Percentiles rank a stretch among this genome's conserved stretches.
Evolutionary conservation across 2,113 vertebrate species (phyloP).

Genomic region (Probosciger aterrimus): DNA sequence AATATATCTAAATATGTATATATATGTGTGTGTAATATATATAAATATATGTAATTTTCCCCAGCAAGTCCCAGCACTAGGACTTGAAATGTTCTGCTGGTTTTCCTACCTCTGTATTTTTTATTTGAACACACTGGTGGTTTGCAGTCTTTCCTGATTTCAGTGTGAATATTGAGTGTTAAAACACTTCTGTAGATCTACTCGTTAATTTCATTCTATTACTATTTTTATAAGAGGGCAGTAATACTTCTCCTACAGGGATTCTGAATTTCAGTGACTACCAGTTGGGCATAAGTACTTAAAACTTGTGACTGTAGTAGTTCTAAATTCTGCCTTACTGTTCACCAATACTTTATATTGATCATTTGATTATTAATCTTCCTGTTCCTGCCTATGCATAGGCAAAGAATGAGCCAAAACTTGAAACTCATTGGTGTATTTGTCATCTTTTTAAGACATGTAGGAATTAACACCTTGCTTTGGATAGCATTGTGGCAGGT

Average conservation of each 20-base stretch:
- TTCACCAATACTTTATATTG: not conserved
- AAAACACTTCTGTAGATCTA: not conserved
- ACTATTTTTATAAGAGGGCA: not conserved
- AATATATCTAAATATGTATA: too few species aligned
- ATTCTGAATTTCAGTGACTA: not conserved
- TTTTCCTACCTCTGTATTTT: not conserved
- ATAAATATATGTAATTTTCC: slow-evolving; percentile 40
- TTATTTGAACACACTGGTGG: not conserved
- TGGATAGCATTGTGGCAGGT: not conserved
- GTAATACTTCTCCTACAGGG: not conserved
- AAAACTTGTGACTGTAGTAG: not conserved
- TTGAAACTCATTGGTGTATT: not conserved
- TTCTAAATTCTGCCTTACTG: not conserved
- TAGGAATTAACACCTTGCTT: not conserved
- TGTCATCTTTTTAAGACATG: not conserved
- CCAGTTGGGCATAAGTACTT: not conserved
- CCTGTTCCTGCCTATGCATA: not conserved
- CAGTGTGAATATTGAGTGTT: not conserved
- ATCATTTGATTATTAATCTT: not conserved
- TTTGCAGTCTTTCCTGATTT: not conserved
- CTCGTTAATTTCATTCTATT: not conserved
- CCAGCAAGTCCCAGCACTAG: not conserved
- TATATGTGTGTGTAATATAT: too few species aligned
- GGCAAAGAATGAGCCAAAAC: not conserved
- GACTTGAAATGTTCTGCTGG: not conserved